Evolutionary conservation across 1,140 invertebrate genomes (phyloP), one percentile per base, ranked within the genome.

Genomic region (Araneus ventricosus): DNA sequence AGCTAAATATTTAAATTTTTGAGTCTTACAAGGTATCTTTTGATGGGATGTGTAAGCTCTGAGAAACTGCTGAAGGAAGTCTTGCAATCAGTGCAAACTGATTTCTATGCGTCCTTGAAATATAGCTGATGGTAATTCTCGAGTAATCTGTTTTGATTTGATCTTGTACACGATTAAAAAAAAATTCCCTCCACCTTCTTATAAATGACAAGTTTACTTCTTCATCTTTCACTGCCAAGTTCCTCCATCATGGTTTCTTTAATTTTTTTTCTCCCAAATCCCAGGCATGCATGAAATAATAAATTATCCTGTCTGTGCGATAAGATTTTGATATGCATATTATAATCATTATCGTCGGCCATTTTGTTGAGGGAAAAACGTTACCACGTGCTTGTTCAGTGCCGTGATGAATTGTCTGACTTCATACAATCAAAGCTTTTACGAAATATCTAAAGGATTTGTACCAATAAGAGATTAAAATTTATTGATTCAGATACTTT

Each of bases 301-400:
- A 63, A 91, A 91, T 91, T 82, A 91, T 63, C 89, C 79, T 91
- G 79, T 84, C 80, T 84, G 34, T 17, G 67, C 27, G 89, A 91
- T 91, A 91, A 91, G 89, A 82, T 61, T 30, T 82, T 91, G 89
- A 91, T 91, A 84, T 91, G 89, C 89, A 91, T 91, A 91, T 91
- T 91, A 91, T 63, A 34, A 84, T 84, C 89, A 91, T 91, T 91
- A 91, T 79, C 79, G 30, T 41, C 89, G 59, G 80, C 52, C 89
- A 82, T 84, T 84, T 91, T 84, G 89, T 80, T 57, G 37, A 41
- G 14, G 27, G 27, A 91, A 79, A 57, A 80, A 87, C 45, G 34
- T 52, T 27, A 90, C 88, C 88, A 90, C 88, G 88, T 80, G 88
- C 41, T 79, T 39, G 45, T 87, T 87, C 59, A 70, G 14, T 0